Evolutionary conservation across 2,113 vertebrate species (phyloP), one percentile per base, ranked within the genome.

Genomic region (Nothocercus nigrocapillus): DNA sequence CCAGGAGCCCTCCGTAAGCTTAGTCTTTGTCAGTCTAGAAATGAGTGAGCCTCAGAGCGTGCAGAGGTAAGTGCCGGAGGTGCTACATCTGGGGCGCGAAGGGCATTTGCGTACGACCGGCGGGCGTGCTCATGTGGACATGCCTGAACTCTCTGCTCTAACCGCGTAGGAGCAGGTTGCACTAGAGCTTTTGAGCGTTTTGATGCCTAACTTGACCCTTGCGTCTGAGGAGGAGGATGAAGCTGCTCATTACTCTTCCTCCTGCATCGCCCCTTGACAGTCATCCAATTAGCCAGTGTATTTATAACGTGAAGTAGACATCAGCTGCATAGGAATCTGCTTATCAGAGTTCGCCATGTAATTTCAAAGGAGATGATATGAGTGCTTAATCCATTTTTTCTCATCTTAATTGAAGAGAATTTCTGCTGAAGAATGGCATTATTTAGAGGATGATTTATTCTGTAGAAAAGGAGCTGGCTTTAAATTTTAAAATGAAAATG

Each of bases 311-410:
- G 5, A 28, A 64, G 42, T 42, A 3, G 1, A 40, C 68, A 64
- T 11, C 5, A 49, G 25, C 51, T 0, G 0, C 1, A 1, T 80
- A 30, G 67, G 28, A 25, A 72, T 80, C 85, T 59, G 28, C 47
- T 85, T 82, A 68, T 34, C 0, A 0, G 47, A 21, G 38, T 96
- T 84, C 0, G 2, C 64, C 0, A 0, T 68, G 69, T 90, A 49
- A 19, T 84, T 90, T 91, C 64, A 44, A 47, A 93, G 79, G 34
- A 63, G 20, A 12, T 19, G 5, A 58, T 70, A 58, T 0, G 8
- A 81, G 14, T 42, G 25, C 79, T 87, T 73, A 87, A 76, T 76
- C 18, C 3, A 32, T 59, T 86, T 93, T 83, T 67, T 19, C 14
- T 85, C 32, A 32, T 82, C 40, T 67, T 84, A 67, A 47, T 95